Base-by-base conservation (phyloP, 2,113 vertebrate species). In the Amphiprion percula region DNA sequence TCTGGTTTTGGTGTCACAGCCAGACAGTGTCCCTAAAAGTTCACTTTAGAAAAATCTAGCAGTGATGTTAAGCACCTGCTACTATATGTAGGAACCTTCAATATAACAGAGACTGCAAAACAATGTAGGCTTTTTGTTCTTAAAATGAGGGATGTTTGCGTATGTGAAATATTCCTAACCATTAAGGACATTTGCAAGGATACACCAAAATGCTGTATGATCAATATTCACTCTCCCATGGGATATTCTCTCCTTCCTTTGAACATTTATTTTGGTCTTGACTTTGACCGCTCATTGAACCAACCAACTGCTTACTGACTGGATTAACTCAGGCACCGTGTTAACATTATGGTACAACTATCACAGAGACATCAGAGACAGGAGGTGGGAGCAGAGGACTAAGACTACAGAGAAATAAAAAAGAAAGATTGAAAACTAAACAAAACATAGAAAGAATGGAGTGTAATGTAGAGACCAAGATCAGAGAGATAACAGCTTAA, bases 261-360 rank as follows among this genome's bases (percentile, higher is more conserved):
- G 17, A 68, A 33, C 37, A 8, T 82, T 84, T 87, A 76, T 82
- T 91, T 88, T 74, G 60, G 26, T 83, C 70, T 49, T 63, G 73
- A 79, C 71, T 80, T 70, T 90, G 86, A 82, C 86, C 73, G 61
- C 59, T 30, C 64, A 23, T 53, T 92, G 88, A 93, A 92, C 81
- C 77, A 79, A 59, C 80, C 76, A 60, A 77, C 77, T 89, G 84
- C 87, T 86, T 83, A 88, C 74, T 68, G 74, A 82, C 89, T 83
- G 77, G 89, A 90, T 88, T 86, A 86, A 78, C 52, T 66, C 41
- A 5, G 74, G 75, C 81, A 58, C 68, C 58, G 47, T 68, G 69
- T 83, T 88, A 85, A 83, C 80, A 55, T 66, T 59, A 74, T 74
- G 71, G 69, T 61, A 56, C 69, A 72, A 75, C 74, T 82, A 82